Conservation (phyloP, 2,888 invertebrate genomes). For the Erpobdella octoculata region DNA sequence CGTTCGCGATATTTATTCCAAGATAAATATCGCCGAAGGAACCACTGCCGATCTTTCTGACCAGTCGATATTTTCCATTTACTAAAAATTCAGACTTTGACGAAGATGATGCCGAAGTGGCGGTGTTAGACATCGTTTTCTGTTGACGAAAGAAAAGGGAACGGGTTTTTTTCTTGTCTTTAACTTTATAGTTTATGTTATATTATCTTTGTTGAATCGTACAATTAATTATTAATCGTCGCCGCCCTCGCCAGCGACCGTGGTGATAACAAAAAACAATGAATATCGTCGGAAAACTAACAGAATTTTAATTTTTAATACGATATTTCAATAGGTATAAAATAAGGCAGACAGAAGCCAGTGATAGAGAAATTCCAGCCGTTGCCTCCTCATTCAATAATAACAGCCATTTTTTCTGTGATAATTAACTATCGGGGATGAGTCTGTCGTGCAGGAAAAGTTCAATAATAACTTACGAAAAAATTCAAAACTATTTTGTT, state of each 20-base stretch:
- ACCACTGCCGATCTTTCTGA: slow-evolving; percentile 51
- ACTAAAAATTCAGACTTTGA: slow-evolving; percentile 49
- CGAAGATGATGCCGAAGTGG: slow-evolving; percentile 34
- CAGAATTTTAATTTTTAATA: not conserved
- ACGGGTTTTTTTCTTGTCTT: too few relatives aligned
- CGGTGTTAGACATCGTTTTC: slow-evolving; percentile 26
- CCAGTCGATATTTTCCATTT: slow-evolving; percentile 49
- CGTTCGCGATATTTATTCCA: slow-evolving; percentile 49
- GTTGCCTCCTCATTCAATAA: not conserved
- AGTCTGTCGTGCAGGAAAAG: not conserved
- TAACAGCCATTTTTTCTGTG: slow-evolving; percentile 2
- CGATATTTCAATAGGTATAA: not conserved
- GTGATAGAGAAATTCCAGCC: not conserved
- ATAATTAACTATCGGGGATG: not conserved
- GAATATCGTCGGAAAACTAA: too few relatives aligned
- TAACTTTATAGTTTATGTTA: too few relatives aligned
- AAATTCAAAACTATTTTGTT: not conserved
- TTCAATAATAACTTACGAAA: not conserved
- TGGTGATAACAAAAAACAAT: too few relatives aligned
- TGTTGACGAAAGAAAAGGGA: too few relatives aligned
- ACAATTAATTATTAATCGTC: not conserved
- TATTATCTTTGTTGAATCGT: not conserved
- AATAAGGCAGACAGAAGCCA: not conserved
- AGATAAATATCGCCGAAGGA: slow-evolving; percentile 52
- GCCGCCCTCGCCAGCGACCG: too few relatives aligned